These are phyloP conservation scores for Platycnemis pennipes DNA, from an alignment of 2,888 invertebrate genomes.

Conservation along the genomic window DNA sequence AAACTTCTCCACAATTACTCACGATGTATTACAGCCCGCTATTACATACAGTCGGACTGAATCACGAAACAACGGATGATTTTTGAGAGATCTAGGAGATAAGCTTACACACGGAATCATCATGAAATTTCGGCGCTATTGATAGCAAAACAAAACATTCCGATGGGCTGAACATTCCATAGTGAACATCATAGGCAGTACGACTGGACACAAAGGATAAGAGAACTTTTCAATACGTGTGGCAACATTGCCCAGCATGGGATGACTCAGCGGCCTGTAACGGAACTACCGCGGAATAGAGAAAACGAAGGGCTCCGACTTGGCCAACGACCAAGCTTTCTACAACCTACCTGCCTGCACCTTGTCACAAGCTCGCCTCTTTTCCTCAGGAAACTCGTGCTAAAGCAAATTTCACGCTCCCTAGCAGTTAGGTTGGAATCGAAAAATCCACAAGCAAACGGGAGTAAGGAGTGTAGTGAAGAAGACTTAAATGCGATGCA, in stretches of 20 bases:
- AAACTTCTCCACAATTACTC: no score
- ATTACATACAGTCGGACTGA: no score
- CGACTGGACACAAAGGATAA: neutral
- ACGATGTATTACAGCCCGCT: no score
- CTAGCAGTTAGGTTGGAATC: no score
- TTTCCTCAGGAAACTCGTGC: neutral
- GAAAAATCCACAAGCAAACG: no score
- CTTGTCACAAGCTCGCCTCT: slow-evolving; percentile 26
- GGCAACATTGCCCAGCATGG: slow-evolving; percentile 51
- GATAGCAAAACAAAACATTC: no score
- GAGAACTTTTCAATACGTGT: neutral
- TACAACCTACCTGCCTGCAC: slow-evolving; percentile 59
- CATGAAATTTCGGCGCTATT: no score
- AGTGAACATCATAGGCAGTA: neutral
- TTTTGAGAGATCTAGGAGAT: neutral
- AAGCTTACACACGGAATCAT: neutral
- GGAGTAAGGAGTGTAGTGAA: no score
- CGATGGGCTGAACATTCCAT: neutral
- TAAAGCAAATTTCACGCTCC: neutral
- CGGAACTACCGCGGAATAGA: slow-evolving; percentile 65
- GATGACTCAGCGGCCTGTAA: slow-evolving; percentile 66
- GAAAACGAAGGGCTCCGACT: slow-evolving; percentile 51
- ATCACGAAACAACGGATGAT: neutral
- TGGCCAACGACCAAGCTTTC: slow-evolving; percentile 36
- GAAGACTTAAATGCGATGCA: no score